Conservation (phyloP, 2,888 invertebrate species). For the Prionchulus punctatus region DNA sequence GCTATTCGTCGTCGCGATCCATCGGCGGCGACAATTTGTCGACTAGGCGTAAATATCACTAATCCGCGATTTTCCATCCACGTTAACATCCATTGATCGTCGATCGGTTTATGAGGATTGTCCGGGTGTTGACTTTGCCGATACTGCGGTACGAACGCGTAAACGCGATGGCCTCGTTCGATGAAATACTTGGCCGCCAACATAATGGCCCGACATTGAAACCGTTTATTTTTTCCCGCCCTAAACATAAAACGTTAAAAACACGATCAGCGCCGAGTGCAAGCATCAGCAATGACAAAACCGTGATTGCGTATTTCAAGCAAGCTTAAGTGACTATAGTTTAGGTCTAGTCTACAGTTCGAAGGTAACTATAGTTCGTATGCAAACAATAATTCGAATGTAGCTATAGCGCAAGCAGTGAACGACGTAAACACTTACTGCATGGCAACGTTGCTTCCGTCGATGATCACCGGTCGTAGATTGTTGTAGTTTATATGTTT, state of each 20-base stretch:
- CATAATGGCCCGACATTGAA: neutral
- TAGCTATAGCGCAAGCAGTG: too few species aligned
- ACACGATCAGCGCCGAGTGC: too few species aligned
- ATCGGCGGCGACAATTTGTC: neutral
- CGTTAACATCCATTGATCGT: neutral
- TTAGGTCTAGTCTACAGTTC: too few species aligned
- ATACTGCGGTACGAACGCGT: constrained; percentile 1
- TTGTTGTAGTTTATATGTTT: neutral
- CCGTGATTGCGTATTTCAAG: too few species aligned
- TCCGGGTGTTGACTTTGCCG: neutral
- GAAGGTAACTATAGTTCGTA: too few species aligned
- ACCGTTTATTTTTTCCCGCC: neutral
- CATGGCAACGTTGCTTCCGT: constrained; percentile 4
- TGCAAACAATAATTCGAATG: too few species aligned
- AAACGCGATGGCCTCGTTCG: neutral
- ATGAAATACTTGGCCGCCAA: neutral
- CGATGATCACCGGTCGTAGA: neutral
- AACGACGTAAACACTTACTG: too few species aligned
- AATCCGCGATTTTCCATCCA: constrained; percentile 1
- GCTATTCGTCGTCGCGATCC: neutral
- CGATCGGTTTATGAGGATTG: neutral
- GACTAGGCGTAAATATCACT: neutral
- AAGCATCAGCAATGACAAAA: too few species aligned
- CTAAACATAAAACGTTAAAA: too few species aligned
- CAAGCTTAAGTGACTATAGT: too few species aligned